Conservation (phyloP, 2,888 invertebrate genomes). For the Eilema sororculum region DNA sequence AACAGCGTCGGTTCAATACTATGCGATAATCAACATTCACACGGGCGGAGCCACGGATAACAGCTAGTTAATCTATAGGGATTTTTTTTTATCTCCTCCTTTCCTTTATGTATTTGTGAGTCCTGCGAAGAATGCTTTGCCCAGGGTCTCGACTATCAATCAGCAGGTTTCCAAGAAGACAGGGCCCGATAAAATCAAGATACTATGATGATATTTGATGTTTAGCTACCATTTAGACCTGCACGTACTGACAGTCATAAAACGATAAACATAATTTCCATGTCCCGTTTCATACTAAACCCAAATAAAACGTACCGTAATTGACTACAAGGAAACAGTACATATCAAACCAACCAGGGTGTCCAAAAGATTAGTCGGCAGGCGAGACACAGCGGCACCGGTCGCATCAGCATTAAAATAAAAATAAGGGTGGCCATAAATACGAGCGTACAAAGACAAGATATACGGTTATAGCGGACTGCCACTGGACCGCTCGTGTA, state of each 20-base stretch:
- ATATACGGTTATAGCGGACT: conserved; percentile 84
- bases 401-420: conserved; percentile 86
- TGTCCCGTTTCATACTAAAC: not conserved
- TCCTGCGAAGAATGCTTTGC: too few relatives aligned
- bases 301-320: conserved; percentile 15
- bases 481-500: conserved; percentile 68
- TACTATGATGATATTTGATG: not conserved
- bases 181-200: too few relatives aligned
- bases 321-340: conserved; percentile 36
- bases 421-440: conserved; percentile 85
- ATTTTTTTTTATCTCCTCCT: too few relatives aligned
- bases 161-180: too few relatives aligned
- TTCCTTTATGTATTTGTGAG: too few relatives aligned
- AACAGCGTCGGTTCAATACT: too few relatives aligned
- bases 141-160: too few relatives aligned
- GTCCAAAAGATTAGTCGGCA: conserved; percentile 71
- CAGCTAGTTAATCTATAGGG: too few relatives aligned
- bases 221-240: not conserved
- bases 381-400: conserved; percentile 83
- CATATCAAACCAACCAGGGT: conserved; percentile 48
- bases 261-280: not conserved
- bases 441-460: conserved; percentile 82
- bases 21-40: too few relatives aligned
- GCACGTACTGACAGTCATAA: not conserved
- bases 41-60: too few relatives aligned